Evolutionary conservation across 2,797 vertebrate genomes (phyloP), one percentile per base, ranked within the genome.

Genomic region (Leptatherina wallacei): DNA sequence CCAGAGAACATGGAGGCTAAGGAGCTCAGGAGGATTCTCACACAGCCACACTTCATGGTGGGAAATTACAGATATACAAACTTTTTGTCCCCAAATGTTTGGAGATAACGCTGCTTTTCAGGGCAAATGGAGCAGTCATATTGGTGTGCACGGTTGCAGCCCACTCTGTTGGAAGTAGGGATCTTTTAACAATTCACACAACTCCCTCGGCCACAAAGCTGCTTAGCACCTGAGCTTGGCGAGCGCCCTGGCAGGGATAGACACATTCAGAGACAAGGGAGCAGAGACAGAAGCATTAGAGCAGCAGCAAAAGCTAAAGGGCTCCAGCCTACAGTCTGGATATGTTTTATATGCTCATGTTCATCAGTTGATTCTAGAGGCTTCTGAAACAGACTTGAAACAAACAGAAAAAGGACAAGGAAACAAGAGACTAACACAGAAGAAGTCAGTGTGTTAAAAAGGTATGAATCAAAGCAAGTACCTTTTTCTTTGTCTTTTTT

Each of bases 1-100:
- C 94, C 96, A 79, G 97, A 98, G 85, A 98, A 98, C 91, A 96
- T 90, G 92, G 97, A 98, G 84, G 97, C 96, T 90, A 98, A 98
- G 87, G 97, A 98, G 90, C 95, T 98, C 82, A 95, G 97, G 87
- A 95, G 96, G 94, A 97, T 98, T 94, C 96, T 98, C 93, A 98
- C 97, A 88, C 97, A 98, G 95, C 97, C 97, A 87, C 97, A 98
- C 95, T 98, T 98, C 93, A 98, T 98, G 97, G 97, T 98, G 85
- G 87, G 94, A 69, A 42, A 7, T 56, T 20, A 61, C 58, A 38
- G 3, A 4, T 32, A 36, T 38, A n/a, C 16, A 42, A 14, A 14
- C 52, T 18, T 13, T 35, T 2, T 9, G 61, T 49, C 42, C 42
- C 18, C 12, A 20, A 6, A 20, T 20, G 16, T 47, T 42, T 32